Percentiles rank a stretch among this genome's conserved stretches.
Evolutionary conservation across 2,113 vertebrate genomes (phyloP).

Genomic region (Scartelaos histophorus): DNA sequence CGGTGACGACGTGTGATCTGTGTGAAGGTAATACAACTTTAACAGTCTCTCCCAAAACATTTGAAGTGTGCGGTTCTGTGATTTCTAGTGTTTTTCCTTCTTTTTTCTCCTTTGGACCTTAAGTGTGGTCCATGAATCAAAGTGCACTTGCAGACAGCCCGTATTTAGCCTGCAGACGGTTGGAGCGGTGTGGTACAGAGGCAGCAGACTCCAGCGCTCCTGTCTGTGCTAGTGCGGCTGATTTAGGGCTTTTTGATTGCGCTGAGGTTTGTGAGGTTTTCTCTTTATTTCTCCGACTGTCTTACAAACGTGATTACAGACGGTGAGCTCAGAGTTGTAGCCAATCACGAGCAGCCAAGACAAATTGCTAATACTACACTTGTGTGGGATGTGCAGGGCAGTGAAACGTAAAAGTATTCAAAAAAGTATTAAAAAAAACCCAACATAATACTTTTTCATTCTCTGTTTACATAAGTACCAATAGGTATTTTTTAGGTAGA

Average conservation of each 20-base stretch:
- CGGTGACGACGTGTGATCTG: neutral
- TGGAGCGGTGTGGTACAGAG: conserved; percentile 32
- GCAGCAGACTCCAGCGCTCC: conserved; percentile 27
- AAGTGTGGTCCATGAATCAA: conserved; percentile 47
- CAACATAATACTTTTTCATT: too few relatives aligned
- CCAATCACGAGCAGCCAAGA: conserved; percentile 30
- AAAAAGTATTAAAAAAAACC: neutral
- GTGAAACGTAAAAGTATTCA: neutral
- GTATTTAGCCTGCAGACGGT: conserved; percentile 28
- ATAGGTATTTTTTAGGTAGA: too few relatives aligned
- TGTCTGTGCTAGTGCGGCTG: conserved; percentile 27
- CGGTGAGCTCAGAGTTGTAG: conserved; percentile 12
- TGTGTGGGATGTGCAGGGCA: conserved; percentile 12
- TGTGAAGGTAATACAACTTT: conserved; percentile 2
- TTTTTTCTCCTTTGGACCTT: neutral
- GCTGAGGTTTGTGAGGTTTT: conserved; percentile 29
- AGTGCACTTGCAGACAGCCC: conserved; percentile 33
- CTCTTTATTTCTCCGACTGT: conserved; percentile 30
- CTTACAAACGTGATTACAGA: conserved; percentile 12
- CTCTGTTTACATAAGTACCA: too few relatives aligned
- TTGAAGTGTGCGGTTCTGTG: conserved; percentile 19
- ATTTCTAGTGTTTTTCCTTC: conserved; percentile 14
- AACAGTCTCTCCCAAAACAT: conserved; percentile 10
- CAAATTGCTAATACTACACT: conserved; percentile 36
- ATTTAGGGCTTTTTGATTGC: conserved; percentile 31